Percentiles rank a stretch among this genome's conserved stretches.
These are phyloP conservation scores for Delia radicum DNA, from an alignment of 1,140 invertebrate species.

Conservation along the genomic window DNA sequence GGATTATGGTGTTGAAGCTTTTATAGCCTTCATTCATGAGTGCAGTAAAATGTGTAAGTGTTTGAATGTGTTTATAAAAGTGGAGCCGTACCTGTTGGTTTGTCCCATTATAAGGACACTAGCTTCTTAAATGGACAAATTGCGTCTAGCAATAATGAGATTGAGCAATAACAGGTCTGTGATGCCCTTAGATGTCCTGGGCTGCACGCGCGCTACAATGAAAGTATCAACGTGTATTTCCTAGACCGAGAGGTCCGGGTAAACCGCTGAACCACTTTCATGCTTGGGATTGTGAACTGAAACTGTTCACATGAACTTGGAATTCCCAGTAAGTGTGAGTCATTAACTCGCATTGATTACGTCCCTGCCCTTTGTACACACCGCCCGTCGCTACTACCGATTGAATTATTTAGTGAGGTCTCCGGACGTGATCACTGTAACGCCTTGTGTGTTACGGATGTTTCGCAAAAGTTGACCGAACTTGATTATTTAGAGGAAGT, in stretches of 20 bases:
- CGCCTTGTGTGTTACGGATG: slow-evolving; percentile 23
- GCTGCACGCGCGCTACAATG: slow-evolving; percentile 28
- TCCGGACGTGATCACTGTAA: slow-evolving; percentile 27
- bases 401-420: slow-evolving; percentile 28
- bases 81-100: slow-evolving; percentile 25
- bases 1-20: too few relatives aligned
- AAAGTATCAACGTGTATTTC: slow-evolving; percentile 57
- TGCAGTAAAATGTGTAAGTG: too few relatives aligned
- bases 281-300: slow-evolving; percentile 79
- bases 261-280: slow-evolving; percentile 75
- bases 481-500: slow-evolving; percentile 28
- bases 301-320: too few relatives aligned
- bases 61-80: too few relatives aligned
- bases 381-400: slow-evolving; percentile 27
- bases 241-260: slow-evolving; percentile 67
- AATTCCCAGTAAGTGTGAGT: too few relatives aligned
- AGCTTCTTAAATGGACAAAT: slow-evolving; percentile 29
- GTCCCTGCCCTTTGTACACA: slow-evolving; percentile 26
- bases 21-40: too few relatives aligned
- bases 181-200: slow-evolving; percentile 29
- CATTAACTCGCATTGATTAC: slow-evolving; percentile 18
- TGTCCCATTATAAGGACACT: slow-evolving; percentile 25
- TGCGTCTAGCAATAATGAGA: slow-evolving; percentile 28
- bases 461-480: slow-evolving; percentile 28
- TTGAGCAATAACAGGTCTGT: slow-evolving; percentile 29